Evolutionary conservation across 1,140 invertebrate species (phyloP).

Genomic region (Cheumatopsyche charites): DNA sequence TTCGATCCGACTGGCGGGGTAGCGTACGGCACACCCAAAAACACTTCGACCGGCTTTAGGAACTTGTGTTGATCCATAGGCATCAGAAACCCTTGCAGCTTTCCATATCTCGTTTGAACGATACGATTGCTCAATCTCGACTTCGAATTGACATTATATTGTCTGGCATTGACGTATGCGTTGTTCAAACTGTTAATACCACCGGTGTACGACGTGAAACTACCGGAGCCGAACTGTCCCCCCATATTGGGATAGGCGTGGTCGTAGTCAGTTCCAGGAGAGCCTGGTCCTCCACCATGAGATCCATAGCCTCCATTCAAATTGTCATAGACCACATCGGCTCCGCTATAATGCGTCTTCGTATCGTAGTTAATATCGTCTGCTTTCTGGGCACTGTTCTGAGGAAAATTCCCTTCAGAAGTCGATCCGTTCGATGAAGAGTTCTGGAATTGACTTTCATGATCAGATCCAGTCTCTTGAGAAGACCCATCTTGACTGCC

Average conservation of each 20-base stretch:
- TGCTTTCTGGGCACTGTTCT: constrained; percentile 43
- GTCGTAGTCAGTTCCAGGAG: constrained; percentile 37
- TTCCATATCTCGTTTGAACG: constrained; percentile 81
- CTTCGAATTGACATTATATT: constrained; percentile 53
- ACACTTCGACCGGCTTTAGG: constrained; percentile 81
- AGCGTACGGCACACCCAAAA: constrained; percentile 94
- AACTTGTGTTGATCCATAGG: constrained; percentile 75
- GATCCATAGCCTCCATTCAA: constrained; percentile 21
- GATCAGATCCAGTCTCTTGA: background rate
- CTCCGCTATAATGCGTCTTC: constrained; percentile 44
- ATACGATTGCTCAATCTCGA: constrained; percentile 73
- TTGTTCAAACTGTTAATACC: constrained; percentile 41
- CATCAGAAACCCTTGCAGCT: constrained; percentile 78
- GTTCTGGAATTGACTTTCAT: background rate
- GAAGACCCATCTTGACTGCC: background rate
- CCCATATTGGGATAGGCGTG: constrained; percentile 26
- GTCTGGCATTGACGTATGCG: constrained; percentile 45
- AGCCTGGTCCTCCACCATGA: constrained; percentile 30
- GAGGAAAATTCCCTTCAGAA: constrained; percentile 28
- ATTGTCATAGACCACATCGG: constrained; percentile 41
- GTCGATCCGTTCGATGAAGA: background rate
- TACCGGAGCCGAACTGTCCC: constrained; percentile 26
- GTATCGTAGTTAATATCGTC: constrained; percentile 43
- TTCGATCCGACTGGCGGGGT: constrained; percentile 88
- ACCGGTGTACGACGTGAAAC: constrained; percentile 28